Conservation (phyloP, 2,113 vertebrate species). For the Cololabis saira region DNA sequence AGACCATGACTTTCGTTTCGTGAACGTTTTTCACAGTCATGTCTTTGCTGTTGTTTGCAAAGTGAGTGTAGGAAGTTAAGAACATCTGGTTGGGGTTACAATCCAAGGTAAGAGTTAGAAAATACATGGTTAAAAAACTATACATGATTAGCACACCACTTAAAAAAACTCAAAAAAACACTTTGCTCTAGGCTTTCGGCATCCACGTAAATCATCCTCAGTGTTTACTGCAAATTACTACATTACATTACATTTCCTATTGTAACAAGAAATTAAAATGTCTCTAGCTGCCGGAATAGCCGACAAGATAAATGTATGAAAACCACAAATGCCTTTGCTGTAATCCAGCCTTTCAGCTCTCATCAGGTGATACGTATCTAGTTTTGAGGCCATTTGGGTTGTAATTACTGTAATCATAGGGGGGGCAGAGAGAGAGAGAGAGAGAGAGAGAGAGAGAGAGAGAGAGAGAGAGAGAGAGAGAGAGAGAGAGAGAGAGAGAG, state of each 20-base stretch:
- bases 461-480: slow-evolving; percentile 29
- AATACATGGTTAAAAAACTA: no score
- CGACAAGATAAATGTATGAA: slow-evolving; percentile 33
- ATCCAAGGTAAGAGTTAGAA: no score
- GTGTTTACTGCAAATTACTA: slow-evolving; percentile 25
- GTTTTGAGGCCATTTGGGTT: slow-evolving; percentile 30
- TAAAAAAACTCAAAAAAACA: no score
- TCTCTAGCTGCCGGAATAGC: slow-evolving; percentile 14
- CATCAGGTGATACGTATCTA: slow-evolving; percentile 38
- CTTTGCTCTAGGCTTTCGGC: no score
- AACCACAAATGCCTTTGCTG: slow-evolving; percentile 36
- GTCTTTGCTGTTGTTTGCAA: no score
- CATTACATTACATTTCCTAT: slow-evolving; percentile 24
- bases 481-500: slow-evolving; percentile 35
- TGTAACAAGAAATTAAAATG: slow-evolving; percentile 18
- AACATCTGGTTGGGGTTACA: no score
- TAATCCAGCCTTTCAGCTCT: slow-evolving; percentile 38
- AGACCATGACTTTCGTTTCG: no score
- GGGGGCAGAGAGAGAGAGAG: slow-evolving; percentile 33
- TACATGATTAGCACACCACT: no score
- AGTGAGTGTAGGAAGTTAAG: no score
- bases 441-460: slow-evolving; percentile 31
- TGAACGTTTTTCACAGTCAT: no score
- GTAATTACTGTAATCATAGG: slow-evolving; percentile 66
- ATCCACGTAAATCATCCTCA: background rate